phyloP scores from a whole-genome alignment of 2,113 vertebrate species.

The Corythaixoides concolor region DNA sequence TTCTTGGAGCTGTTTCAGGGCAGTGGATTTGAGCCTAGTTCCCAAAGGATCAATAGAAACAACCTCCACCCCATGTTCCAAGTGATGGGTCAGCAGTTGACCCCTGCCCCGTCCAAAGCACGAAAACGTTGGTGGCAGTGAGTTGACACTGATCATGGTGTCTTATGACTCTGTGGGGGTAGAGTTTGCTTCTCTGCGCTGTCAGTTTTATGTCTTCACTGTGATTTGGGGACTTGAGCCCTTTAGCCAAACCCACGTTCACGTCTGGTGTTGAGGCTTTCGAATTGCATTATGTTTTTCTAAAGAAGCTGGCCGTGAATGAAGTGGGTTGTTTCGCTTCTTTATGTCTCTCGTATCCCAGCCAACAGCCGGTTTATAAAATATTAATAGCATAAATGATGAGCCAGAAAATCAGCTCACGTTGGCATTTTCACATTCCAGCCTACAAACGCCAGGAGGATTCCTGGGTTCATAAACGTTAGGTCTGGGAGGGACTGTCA shows the following conservation, averaged over 20 bases:
- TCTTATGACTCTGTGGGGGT: rapidly evolving
- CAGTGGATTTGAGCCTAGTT: neutral
- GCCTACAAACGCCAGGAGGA: neutral
- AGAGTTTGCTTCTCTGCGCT: neutral
- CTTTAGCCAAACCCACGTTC: neutral
- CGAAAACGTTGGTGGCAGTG: rapidly evolving
- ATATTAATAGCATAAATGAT: neutral
- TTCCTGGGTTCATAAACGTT: neutral
- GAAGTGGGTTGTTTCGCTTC: neutral
- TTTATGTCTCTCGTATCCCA: neutral
- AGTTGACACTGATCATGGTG: rapidly evolving
- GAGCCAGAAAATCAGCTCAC: neutral
- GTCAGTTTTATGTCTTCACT: neutral
- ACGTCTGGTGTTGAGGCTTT: neutral
- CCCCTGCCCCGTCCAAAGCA: neutral
- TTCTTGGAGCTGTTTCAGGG: neutral
- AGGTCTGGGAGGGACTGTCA: neutral
- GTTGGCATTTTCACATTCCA: neutral
- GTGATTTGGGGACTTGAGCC: neutral
- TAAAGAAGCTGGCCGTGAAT: neutral
- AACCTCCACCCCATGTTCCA: neutral
- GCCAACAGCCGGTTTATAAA: neutral
- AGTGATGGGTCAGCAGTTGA: neutral
- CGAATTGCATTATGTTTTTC: neutral
- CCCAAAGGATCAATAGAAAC: neutral